These are phyloP conservation scores for Miniopterus natalensis DNA, from an alignment of 2,113 vertebrate genomes.

Conservation along the genomic window DNA sequence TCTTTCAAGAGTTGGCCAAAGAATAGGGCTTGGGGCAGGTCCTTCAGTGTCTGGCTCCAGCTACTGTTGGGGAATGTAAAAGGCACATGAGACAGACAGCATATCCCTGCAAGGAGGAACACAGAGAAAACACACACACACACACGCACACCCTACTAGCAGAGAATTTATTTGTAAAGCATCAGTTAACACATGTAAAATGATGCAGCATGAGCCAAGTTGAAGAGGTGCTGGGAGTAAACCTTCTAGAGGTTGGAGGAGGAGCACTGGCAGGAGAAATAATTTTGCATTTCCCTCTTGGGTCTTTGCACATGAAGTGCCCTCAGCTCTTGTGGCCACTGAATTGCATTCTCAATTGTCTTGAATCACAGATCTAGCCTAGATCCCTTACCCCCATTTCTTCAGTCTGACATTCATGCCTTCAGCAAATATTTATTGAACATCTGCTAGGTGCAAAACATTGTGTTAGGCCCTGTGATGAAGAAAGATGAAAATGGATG, in stretches of 20 bases:
- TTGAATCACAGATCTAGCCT: neutral
- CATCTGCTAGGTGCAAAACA: neutral
- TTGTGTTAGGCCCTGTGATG: neutral
- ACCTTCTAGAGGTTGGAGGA: neutral
- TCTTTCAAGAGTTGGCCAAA: neutral
- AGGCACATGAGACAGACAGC: conserved; percentile 15
- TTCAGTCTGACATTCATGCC: neutral
- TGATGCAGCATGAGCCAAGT: conserved; percentile 54
- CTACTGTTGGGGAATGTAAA: conserved; percentile 16
- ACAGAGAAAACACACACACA: neutral
- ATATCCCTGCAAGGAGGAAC: conserved; percentile 1
- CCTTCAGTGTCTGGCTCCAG: neutral
- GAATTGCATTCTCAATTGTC: neutral
- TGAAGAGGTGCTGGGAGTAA: conserved; percentile 31
- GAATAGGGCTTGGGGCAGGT: neutral
- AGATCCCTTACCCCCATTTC: neutral
- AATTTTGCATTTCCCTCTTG: neutral
- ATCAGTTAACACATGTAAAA: conserved; percentile 64
- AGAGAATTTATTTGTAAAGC: conserved; percentile 68
- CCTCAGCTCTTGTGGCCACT: neutral
- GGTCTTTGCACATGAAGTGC: neutral
- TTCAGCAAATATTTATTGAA: conserved; percentile 40
- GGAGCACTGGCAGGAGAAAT: neutral
- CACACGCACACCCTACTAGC: neutral
- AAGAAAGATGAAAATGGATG: conserved; percentile 40